Evolutionary conservation across 2,113 vertebrate genomes (phyloP).

Genomic region (Sinocyclocheilus anshuiensis): DNA sequence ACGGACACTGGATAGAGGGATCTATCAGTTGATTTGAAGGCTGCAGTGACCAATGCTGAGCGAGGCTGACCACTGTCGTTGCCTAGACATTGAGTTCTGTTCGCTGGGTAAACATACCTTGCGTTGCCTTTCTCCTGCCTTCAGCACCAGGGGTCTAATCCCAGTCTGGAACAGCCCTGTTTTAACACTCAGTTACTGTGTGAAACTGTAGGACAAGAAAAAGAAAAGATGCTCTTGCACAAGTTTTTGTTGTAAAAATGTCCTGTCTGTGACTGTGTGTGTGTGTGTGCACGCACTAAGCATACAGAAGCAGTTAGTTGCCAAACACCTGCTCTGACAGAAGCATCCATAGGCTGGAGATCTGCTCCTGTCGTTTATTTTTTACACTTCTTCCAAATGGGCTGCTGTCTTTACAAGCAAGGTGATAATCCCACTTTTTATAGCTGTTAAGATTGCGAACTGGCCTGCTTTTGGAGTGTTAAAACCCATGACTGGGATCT

Average conservation of each 20-base stretch:
- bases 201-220: background rate
- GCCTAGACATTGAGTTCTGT: slow-evolving; percentile 66
- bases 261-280: too few species aligned
- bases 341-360: slow-evolving; percentile 61
- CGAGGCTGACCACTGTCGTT: slow-evolving; percentile 55
- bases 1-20: slow-evolving; percentile 88
- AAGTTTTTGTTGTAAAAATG: too few species aligned
- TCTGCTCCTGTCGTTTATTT: slow-evolving; percentile 64
- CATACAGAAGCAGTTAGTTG: slow-evolving; percentile 63
- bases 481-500: slow-evolving; percentile 55
- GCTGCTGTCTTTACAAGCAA: slow-evolving; percentile 71
- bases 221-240: background rate
- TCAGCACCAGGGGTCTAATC: background rate
- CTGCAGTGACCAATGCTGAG: slow-evolving; percentile 71
- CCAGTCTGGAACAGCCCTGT: background rate
- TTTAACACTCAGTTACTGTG: background rate
- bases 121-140: slow-evolving; percentile 28
- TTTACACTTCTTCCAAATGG: slow-evolving; percentile 68
- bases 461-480: slow-evolving; percentile 60
- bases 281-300: slow-evolving; percentile 25
- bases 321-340: slow-evolving; percentile 73
- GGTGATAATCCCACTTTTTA: slow-evolving; percentile 77
- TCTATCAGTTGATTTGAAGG: slow-evolving; percentile 89
- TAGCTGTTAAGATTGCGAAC: slow-evolving; percentile 70
- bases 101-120: slow-evolving; percentile 78